A percentile compares a stretch with the other conserved stretches of the same genome.
Conservation (phyloP, 2,797 vertebrate species). For the Monodelphis domestica region DNA sequence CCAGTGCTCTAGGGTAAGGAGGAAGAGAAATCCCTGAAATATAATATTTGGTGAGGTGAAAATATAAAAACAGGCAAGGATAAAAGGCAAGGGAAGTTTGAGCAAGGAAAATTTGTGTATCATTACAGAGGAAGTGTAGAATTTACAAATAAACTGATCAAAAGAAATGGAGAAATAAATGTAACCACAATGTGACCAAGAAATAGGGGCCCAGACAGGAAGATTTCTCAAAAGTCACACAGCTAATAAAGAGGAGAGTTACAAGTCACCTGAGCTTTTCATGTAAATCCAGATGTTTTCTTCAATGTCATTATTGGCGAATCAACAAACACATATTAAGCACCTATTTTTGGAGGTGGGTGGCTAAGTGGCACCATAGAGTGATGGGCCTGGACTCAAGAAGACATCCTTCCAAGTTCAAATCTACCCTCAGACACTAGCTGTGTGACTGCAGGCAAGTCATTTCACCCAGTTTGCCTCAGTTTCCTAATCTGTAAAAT, state of each 20-base stretch:
- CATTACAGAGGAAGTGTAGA: neutral
- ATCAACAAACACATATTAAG: neutral
- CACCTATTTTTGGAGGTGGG: neutral
- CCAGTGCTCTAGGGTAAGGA: slow-evolving; percentile 7
- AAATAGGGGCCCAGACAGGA: too few relatives aligned
- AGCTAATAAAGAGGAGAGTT: neutral
- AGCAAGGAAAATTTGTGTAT: neutral
- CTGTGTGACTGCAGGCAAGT: too few relatives aligned
- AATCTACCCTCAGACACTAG: too few relatives aligned
- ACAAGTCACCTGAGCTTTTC: neutral
- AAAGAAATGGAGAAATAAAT: neutral
- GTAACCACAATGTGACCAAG: neutral
- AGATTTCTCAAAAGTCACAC: neutral
- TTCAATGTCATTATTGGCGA: neutral
- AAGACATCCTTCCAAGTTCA: too few relatives aligned
- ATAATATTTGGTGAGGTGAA: neutral
- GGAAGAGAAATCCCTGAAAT: neutral
- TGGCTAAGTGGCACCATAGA: too few relatives aligned
- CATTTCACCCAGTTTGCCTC: too few relatives aligned
- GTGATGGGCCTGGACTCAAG: too few relatives aligned
- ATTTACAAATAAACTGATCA: neutral
- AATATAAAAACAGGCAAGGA: slow-evolving; percentile 6
- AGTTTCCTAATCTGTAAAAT: too few relatives aligned
- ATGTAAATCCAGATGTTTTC: neutral
- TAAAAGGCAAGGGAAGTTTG: neutral